These are phyloP conservation scores for Craseonycteris thonglongyai DNA, from an alignment of 2,113 vertebrate genomes.

Conservation along the genomic window DNA sequence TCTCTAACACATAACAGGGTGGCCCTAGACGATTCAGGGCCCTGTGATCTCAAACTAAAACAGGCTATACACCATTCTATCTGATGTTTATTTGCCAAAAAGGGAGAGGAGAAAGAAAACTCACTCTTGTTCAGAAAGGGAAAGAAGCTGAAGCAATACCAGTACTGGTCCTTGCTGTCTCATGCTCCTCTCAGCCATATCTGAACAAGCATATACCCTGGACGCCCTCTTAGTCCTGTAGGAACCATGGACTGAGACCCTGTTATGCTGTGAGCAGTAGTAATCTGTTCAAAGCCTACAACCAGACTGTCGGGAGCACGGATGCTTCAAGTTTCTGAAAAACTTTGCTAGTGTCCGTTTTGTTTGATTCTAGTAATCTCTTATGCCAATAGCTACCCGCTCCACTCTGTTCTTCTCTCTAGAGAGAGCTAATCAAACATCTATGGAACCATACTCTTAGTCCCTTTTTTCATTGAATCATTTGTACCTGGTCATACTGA, in stretches of 20 bases:
- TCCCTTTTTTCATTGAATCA: not conserved
- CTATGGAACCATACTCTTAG: not conserved
- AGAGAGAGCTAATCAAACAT: not conserved
- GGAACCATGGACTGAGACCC: not conserved
- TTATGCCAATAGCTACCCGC: not conserved
- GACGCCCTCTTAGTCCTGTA: not conserved
- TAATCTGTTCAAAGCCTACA: not conserved
- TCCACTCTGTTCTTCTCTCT: not conserved
- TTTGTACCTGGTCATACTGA: not conserved
- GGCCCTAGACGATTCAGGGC: not conserved
- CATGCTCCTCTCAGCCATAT: too few relatives aligned
- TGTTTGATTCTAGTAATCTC: not conserved
- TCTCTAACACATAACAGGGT: not conserved
- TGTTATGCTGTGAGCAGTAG: not conserved
- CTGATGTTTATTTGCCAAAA: not conserved
- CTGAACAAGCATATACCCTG: not conserved
- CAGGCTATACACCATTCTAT: not conserved
- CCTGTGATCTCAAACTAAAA: not conserved
- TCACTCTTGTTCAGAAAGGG: not conserved
- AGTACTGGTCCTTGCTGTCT: not conserved
- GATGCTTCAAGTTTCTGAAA: not conserved
- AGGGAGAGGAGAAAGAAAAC: not conserved
- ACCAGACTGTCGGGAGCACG: not conserved
- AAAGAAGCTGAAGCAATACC: not conserved
- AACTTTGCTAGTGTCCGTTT: not conserved